Conservation (phyloP, 2,888 invertebrate genomes). For the Stenolophus ochropezus region DNA sequence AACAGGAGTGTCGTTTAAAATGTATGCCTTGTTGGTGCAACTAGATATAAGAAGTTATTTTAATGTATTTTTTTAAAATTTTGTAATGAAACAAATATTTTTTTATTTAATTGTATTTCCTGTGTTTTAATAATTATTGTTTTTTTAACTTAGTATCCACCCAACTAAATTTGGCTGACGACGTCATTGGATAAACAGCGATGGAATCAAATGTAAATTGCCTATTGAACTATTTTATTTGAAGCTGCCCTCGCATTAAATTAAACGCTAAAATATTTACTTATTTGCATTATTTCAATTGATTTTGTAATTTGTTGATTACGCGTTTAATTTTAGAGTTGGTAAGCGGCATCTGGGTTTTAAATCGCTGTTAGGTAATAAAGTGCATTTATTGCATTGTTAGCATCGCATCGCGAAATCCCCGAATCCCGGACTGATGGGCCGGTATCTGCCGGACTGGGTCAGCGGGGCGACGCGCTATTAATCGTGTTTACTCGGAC, state of each 20-base stretch:
- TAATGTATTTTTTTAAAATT: too few relatives aligned
- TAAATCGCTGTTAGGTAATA: background rate
- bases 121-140: too few relatives aligned
- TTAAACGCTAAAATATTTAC: background rate
- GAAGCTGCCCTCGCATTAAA: background rate
- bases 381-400: background rate
- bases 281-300: background rate
- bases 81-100: too few relatives aligned
- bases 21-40: too few relatives aligned
- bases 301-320: background rate
- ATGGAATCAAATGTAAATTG: too few relatives aligned
- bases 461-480: conserved; percentile 36
- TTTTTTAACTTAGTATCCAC: too few relatives aligned
- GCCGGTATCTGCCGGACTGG: background rate
- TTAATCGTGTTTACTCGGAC: conserved; percentile 60
- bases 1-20: too few relatives aligned
- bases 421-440: background rate
- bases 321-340: background rate
- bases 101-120: too few relatives aligned
- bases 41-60: too few relatives aligned
- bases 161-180: too few relatives aligned
- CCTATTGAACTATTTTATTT: background rate
- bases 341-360: background rate
- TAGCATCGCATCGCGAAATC: background rate
- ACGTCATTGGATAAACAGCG: too few relatives aligned